Base-by-base conservation (phyloP, 2,797 vertebrate genomes). In the Neoniphon sammara region DNA sequence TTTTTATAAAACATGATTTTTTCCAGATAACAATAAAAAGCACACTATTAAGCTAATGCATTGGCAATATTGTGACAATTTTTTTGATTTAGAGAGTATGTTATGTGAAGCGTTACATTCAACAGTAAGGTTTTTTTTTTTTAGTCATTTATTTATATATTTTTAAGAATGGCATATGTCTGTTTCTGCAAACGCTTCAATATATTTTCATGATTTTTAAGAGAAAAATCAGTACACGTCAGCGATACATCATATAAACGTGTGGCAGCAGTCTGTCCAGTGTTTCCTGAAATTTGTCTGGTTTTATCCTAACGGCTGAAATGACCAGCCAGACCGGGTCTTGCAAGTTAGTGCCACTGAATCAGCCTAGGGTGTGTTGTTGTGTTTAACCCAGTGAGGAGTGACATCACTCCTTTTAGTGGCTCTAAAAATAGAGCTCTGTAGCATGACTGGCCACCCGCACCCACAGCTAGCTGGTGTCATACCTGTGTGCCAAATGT, bases 381-480 rank as follows among this genome's bases (percentile, higher is more conserved):
- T 70, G 72, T 58, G 83, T 85, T 81, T 65, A 60, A 70, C 49
- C 44, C 53, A 54, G 52, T 59, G 5, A 62, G 69, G 69, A 84
- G 72, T 89, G 86, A 91, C 78, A 73, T 91, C 85, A 90, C 78
- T 4, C 64, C 14, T 89, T 85, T 58, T 71, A 80, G 83, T 59
- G 47, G 15, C 42, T 83, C 85, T 87, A 90, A 89, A 93, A 87
- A 85, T 86, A 89, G 63, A 66, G 50, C 1, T 1, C 52, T 84
- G 69, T 17, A 31, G n/a, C 54, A 54, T 11, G 77, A 81, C 72
- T 82, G 71, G 49, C 60, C 60, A 36, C 49, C 67, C 69, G 81
- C 66, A 12, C 69, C 61, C 62, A 53, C 68, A 54, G 78, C 73
- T 76, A 62, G 75, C 56, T 53, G 56, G 20, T 75, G 86, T 82